Percentiles rank a stretch among this genome's conserved stretches.
Evolutionary conservation across 2,113 vertebrate genomes (phyloP).

Genomic region (Leucoraja erinaceus): DNA sequence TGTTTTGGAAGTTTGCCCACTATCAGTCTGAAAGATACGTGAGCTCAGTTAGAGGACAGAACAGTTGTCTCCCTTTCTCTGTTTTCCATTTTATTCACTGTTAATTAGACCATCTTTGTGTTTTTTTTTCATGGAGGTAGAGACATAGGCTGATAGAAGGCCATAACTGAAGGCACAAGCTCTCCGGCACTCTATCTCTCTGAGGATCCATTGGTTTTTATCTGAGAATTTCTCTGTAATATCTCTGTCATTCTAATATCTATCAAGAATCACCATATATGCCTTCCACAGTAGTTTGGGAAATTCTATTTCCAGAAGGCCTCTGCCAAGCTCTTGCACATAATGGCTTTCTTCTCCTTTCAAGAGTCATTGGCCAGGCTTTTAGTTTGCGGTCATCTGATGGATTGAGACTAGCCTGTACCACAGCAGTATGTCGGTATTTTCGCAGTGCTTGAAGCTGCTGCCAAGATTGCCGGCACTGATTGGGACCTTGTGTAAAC

Average conservation of each 20-base stretch:
- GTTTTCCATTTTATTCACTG: not conserved
- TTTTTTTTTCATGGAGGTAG: not conserved
- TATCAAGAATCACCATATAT: not conserved
- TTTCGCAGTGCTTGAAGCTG: not conserved
- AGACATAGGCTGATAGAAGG: too few species aligned
- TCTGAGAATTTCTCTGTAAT: not conserved
- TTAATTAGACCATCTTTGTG: not conserved
- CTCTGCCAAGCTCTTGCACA: not conserved
- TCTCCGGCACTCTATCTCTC: not conserved
- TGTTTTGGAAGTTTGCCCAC: not conserved
- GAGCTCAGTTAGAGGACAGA: not conserved
- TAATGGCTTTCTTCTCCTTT: not conserved
- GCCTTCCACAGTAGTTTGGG: not conserved
- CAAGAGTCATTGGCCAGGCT: not conserved
- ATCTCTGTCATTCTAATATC: not conserved
- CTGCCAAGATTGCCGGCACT: not conserved
- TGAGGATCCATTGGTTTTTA: not conserved
- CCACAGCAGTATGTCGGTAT: not conserved
- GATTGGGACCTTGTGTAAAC: not conserved
- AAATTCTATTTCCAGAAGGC: not conserved
- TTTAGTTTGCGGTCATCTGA: not conserved
- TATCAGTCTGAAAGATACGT: not conserved
- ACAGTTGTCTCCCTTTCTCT: not conserved
- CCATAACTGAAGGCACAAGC: too few species aligned
- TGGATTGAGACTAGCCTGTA: not conserved